phyloP scores from a whole-genome alignment of 2,113 vertebrate genomes.

The Hyperopisus bebe region DNA sequence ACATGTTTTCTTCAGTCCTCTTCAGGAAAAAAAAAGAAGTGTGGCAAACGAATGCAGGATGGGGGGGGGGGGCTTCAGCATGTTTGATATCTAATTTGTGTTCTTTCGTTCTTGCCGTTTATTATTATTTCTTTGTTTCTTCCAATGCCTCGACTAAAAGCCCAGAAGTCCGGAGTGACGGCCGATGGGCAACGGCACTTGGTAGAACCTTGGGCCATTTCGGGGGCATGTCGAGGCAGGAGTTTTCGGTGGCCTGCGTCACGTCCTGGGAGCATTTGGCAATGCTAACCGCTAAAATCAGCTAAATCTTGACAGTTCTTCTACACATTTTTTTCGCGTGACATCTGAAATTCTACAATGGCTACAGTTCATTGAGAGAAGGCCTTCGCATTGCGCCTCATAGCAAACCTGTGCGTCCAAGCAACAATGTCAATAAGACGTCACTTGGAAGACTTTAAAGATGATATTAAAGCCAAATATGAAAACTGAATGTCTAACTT shows the following conservation, averaged over 20 bases:
- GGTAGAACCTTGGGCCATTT: not conserved
- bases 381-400: not conserved
- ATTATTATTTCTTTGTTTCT: slow-evolving; percentile 5
- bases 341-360: not conserved
- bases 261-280: too few species aligned
- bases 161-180: not conserved
- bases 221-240: not conserved
- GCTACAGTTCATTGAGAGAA: not conserved
- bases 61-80: slow-evolving; percentile 4
- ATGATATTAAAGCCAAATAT: not conserved
- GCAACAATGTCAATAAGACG: not conserved
- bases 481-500: not conserved
- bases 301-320: not conserved
- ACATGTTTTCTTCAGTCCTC: slow-evolving; percentile 22
- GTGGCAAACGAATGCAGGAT: not conserved
- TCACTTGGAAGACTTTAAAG: not conserved
- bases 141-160: not conserved
- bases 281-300: not conserved
- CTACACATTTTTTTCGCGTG: not conserved
- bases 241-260: not conserved
- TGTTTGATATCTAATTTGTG: slow-evolving; percentile 15
- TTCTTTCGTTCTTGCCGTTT: slow-evolving; percentile 6
- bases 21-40: slow-evolving; percentile 9
- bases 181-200: not conserved
- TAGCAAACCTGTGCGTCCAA: not conserved